phyloP scores from a whole-genome alignment of 2,797 vertebrate species.

The Ctenochaetus hawaiiensis region DNA sequence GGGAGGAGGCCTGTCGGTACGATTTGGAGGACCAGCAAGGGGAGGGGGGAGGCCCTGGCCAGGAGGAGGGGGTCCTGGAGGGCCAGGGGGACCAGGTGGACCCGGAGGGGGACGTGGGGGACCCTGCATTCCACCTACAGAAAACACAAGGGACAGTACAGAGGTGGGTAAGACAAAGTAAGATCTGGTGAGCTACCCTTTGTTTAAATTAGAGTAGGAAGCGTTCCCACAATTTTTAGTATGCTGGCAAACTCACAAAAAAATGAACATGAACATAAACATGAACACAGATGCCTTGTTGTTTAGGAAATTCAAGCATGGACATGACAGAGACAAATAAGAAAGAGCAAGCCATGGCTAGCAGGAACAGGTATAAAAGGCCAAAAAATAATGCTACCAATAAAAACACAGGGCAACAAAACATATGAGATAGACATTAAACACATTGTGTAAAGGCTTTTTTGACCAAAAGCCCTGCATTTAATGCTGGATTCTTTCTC shows the following conservation, averaged over 20 bases:
- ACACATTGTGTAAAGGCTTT: constrained; percentile 10
- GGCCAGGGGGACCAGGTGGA: constrained; percentile 91
- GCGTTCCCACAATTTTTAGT: not conserved
- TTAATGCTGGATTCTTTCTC: constrained; percentile 1
- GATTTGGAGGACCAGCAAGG: constrained; percentile 93
- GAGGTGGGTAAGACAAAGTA: not conserved
- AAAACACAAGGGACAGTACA: constrained; percentile 27
- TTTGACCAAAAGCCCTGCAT: not conserved
- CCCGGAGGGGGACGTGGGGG: constrained; percentile 93
- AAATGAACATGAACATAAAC: not conserved
- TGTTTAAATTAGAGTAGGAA: not conserved
- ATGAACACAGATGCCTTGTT: not conserved
- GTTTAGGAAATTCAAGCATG: constrained; percentile 38
- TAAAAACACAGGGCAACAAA: constrained; percentile 47
- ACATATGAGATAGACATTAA: constrained; percentile 34
- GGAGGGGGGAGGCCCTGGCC: constrained; percentile 96
- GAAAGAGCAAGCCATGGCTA: constrained; percentile 58
- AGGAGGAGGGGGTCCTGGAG: constrained; percentile 95
- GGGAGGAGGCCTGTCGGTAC: constrained; percentile 96
- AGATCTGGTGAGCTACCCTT: not conserved
- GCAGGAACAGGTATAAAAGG: constrained; percentile 31
- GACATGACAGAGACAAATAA: constrained; percentile 55
- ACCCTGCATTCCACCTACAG: constrained; percentile 85
- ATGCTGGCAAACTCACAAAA: not conserved
- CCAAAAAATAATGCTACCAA: constrained; percentile 54